These are phyloP conservation scores for Neodiprion virginianus DNA, from an alignment of 1,140 invertebrate genomes.

Conservation along the genomic window DNA sequence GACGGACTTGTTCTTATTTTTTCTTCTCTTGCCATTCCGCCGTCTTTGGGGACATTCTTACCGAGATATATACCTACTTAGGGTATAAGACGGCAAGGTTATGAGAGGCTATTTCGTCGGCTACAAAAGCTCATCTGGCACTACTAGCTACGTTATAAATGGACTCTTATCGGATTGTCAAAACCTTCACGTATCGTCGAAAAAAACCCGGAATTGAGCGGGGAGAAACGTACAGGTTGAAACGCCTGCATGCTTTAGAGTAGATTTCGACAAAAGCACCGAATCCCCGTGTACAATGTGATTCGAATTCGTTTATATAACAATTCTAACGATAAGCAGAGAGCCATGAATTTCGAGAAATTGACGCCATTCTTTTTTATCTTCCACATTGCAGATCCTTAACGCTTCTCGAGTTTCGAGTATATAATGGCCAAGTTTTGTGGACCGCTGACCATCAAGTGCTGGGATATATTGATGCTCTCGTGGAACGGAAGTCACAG, in stretches of 20 bases:
- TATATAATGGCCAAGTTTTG: slow-evolving; percentile 15
- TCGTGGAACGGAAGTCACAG: slow-evolving; percentile 19
- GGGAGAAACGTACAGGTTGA: background rate
- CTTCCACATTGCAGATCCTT: background rate
- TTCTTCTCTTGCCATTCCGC: too few species aligned
- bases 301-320: too few species aligned
- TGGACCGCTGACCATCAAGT: slow-evolving; percentile 14
- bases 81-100: background rate
- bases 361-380: too few species aligned
- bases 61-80: too few species aligned
- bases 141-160: background rate
- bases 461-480: slow-evolving; percentile 19
- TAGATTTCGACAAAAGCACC: too few species aligned
- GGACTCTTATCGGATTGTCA: slow-evolving; percentile 1
- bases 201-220: background rate
- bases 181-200: background rate
- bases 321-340: too few species aligned
- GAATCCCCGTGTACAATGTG: too few species aligned
- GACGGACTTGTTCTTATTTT: too few species aligned
- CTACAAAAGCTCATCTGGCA: background rate
- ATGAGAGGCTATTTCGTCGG: background rate
- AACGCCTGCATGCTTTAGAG: too few species aligned
- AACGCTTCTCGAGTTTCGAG: background rate
- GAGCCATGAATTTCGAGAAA: too few species aligned
- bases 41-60: too few species aligned